These are phyloP conservation scores for Pteropus rufus DNA, from an alignment of 2,797 vertebrate species.

Conservation along the genomic window DNA sequence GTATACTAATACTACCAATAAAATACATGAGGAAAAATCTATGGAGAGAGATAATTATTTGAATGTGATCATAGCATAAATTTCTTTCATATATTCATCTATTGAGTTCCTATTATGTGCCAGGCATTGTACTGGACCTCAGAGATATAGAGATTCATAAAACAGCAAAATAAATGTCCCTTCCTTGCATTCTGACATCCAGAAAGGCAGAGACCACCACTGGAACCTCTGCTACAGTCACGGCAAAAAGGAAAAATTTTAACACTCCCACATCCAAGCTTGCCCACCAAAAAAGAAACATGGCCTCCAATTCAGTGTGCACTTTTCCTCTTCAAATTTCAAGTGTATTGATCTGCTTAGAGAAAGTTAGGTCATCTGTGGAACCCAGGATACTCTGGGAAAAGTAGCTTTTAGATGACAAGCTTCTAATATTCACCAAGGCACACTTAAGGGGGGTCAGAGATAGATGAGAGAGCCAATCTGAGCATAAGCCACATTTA, in stretches of 20 bases:
- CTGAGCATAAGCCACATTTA: not conserved
- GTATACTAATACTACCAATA: not conserved
- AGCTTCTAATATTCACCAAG: not conserved
- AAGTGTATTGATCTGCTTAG: not conserved
- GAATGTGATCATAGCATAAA: not conserved
- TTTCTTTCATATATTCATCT: not conserved
- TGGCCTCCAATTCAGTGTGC: not conserved
- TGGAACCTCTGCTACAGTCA: not conserved
- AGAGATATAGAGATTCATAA: not conserved
- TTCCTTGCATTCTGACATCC: not conserved
- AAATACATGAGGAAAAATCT: not conserved
- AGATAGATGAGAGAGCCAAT: not conserved
- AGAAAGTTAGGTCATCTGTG: not conserved
- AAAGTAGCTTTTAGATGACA: not conserved
- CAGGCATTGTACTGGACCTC: not conserved
- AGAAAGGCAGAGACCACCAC: not conserved
- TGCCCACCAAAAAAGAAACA: not conserved
- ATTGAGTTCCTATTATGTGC: not conserved
- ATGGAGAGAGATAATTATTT: not conserved
- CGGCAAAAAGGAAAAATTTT: not conserved
- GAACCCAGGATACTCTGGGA: not conserved
- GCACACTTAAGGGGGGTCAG: not conserved
- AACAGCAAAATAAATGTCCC: not conserved
- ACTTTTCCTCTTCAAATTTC: not conserved
- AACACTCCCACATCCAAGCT: not conserved